phyloP scores from a whole-genome alignment of 2,888 invertebrate genomes.

The Empis livida region DNA sequence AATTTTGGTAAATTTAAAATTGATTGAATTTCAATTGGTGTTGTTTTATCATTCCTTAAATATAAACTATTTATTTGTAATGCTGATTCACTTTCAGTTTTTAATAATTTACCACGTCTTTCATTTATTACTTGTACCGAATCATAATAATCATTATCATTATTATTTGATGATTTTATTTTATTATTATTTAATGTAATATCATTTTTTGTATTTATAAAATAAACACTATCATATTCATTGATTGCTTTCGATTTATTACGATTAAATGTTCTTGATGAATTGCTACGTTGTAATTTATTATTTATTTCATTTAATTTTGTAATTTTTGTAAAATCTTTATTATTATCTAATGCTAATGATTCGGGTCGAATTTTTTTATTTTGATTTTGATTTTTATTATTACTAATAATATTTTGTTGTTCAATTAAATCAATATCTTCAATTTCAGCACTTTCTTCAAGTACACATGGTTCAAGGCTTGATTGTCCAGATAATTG shows the following conservation, averaged over 20 bases:
- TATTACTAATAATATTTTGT: slow-evolving; percentile 7
- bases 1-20: too few relatives aligned
- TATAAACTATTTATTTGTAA: slow-evolving; percentile 42
- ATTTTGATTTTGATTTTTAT: background rate
- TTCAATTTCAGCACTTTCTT: slow-evolving; percentile 23
- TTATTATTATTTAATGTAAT: slow-evolving; percentile 2
- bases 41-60: too few relatives aligned
- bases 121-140: slow-evolving; percentile 34
- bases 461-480: slow-evolving; percentile 33
- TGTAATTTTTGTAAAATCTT: slow-evolving; percentile 1
- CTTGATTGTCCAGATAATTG: slow-evolving; percentile 35
- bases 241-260: slow-evolving; percentile 24
- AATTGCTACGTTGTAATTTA: slow-evolving; percentile 28
- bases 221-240: slow-evolving; percentile 27
- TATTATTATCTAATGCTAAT: slow-evolving; percentile 18
- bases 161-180: slow-evolving; percentile 9
- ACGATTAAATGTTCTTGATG: slow-evolving; percentile 32
- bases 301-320: slow-evolving; percentile 3
- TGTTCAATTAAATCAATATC: slow-evolving; percentile 17
- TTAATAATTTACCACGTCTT: slow-evolving; percentile 29
- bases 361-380: slow-evolving; percentile 29
- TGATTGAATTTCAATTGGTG: too few relatives aligned
- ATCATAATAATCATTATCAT: slow-evolving; percentile 27
- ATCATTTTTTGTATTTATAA: slow-evolving; percentile 20
- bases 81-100: slow-evolving; percentile 31